Evolutionary conservation across 2,113 vertebrate genomes (phyloP).

Genomic region (Reinhardtius hippoglossoides): DNA sequence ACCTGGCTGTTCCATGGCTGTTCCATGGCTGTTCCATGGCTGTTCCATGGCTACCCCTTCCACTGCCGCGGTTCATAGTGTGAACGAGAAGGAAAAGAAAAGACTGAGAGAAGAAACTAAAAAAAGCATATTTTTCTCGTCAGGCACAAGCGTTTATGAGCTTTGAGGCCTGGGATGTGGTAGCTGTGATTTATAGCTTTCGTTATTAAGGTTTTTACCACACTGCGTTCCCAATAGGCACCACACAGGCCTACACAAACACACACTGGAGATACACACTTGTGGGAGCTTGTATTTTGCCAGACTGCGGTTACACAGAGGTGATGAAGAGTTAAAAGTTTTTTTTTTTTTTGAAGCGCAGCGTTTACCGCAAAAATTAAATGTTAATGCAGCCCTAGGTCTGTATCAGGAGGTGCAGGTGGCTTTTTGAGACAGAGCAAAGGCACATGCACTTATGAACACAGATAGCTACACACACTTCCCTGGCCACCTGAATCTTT

Average conservation of each 20-base stretch:
- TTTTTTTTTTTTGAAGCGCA: not conserved
- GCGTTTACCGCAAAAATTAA: not conserved
- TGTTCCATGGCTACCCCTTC: constrained; percentile 34
- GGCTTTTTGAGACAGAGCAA: constrained; percentile 13
- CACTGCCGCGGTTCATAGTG: constrained; percentile 43
- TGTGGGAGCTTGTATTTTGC: constrained; percentile 19
- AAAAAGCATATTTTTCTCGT: constrained; percentile 41
- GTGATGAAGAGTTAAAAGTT: constrained; percentile 13
- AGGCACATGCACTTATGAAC: not conserved
- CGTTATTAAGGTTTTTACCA: constrained; percentile 66
- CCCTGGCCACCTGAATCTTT: constrained; percentile 32
- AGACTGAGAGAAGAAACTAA: not conserved
- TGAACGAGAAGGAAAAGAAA: constrained; percentile 31
- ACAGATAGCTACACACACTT: constrained; percentile 2
- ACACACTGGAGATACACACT: constrained; percentile 12
- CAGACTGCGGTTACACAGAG: constrained; percentile 20
- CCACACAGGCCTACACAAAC: constrained; percentile 17
- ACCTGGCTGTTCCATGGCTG: constrained; percentile 15
- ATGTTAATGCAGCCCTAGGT: constrained; percentile 23
- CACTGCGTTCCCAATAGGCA: constrained; percentile 46
- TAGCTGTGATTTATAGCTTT: constrained; percentile 73
- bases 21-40: too few relatives aligned
- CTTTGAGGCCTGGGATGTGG: constrained; percentile 58
- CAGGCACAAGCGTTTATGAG: constrained; percentile 64
- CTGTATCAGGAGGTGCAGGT: constrained; percentile 11